Conservation (phyloP, 2,888 invertebrate species). For the Morpho deidamia region DNA sequence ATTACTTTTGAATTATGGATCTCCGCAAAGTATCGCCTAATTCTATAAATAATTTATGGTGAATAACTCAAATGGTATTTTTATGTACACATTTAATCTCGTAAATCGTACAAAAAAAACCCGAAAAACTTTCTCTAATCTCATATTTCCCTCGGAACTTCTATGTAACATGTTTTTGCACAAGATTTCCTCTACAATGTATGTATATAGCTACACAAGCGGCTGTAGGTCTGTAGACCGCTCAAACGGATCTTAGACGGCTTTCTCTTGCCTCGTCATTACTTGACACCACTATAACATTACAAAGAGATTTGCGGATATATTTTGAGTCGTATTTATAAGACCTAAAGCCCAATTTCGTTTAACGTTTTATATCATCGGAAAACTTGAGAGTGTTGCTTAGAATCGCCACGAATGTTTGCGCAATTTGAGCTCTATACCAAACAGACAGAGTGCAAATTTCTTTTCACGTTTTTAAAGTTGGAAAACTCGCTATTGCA, state of each 20-base stretch:
- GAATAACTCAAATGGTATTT: too few relatives aligned
- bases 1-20: too few relatives aligned
- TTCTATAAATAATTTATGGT: too few relatives aligned
- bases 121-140: conserved; percentile 1
- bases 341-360: conserved; percentile 4
- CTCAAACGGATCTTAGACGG: conserved; percentile 20
- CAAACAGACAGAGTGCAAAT: conserved; percentile 9
- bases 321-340: conserved; percentile 1
- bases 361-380: background rate
- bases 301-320: background rate
- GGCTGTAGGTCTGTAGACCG: conserved; percentile 16
- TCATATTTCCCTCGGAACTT: conserved; percentile 1
- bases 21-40: too few relatives aligned
- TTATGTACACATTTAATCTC: too few relatives aligned
- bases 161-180: conserved; percentile 11
- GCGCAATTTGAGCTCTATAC: conserved; percentile 4
- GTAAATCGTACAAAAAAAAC: too few relatives aligned
- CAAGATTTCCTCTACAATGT: conserved; percentile 20
- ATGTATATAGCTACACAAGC: conserved; percentile 3
- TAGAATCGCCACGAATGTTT: background rate
- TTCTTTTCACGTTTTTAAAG: background rate
- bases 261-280: conserved; percentile 21
- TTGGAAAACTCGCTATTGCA: conserved; percentile 3
- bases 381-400: conserved; percentile 7
- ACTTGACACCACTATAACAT: conserved; percentile 19